phyloP scores from a whole-genome alignment of 2,888 invertebrate species.

The Acanthococcus lagerstroemiae region DNA sequence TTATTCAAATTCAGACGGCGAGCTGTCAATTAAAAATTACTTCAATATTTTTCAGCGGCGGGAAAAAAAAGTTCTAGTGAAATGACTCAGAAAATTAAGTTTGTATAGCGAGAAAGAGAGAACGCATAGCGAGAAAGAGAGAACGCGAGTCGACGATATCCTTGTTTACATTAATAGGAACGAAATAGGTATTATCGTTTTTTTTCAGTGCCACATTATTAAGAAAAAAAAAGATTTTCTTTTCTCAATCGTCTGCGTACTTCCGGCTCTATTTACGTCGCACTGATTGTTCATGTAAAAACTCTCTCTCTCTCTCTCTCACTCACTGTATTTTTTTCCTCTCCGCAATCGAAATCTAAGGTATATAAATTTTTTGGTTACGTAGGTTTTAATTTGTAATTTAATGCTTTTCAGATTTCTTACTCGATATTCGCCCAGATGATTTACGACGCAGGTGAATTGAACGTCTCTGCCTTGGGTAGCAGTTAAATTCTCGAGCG shows the following conservation, averaged over 20 bases:
- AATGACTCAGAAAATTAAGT: conserved; percentile 33
- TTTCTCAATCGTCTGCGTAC: neutral
- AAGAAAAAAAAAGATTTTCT: conserved; percentile 15
- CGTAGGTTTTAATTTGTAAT: no score
- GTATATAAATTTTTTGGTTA: no score
- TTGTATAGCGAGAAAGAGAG: conserved; percentile 20
- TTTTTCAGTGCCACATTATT: conserved; percentile 15
- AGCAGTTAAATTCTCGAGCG: conserved; percentile 75
- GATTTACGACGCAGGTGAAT: conserved; percentile 84
- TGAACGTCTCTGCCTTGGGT: conserved; percentile 77
- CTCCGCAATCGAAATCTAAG: no score
- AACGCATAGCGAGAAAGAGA: conserved; percentile 12
- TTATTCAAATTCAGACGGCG: conserved; percentile 31
- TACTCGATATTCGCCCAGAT: conserved; percentile 78
- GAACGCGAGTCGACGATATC: conserved; percentile 24
- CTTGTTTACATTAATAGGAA: conserved; percentile 29
- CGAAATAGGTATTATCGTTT: conserved; percentile 23
- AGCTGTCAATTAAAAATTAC: conserved; percentile 32
- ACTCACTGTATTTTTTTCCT: no score
- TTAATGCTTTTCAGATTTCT: no score
- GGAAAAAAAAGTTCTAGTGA: conserved; percentile 32
- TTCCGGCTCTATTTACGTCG: no score
- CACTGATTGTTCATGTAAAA: no score
- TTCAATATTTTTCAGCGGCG: conserved; percentile 14
- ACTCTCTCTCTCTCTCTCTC: no score